Percentiles rank a stretch among this genome's conserved stretches.
Conservation (phyloP, 2,113 vertebrate genomes). For the Nothobranchius furzeri region DNA sequence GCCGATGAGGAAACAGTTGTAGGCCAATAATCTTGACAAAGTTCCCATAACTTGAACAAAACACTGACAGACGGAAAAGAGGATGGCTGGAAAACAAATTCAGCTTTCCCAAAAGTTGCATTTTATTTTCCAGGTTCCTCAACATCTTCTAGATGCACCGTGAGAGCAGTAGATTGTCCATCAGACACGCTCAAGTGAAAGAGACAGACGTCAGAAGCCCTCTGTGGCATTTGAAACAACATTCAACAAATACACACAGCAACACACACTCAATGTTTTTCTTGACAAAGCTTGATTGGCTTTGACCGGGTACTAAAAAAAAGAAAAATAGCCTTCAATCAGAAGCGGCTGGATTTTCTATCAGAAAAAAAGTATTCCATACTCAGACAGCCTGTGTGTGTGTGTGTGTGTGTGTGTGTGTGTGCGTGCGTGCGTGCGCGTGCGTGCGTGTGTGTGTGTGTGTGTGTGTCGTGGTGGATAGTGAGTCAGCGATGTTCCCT, state of each 20-base stretch:
- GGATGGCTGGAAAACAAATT: no score
- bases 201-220: not conserved
- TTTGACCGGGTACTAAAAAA: conserved; percentile 35
- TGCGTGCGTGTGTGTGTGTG: conserved; percentile 15
- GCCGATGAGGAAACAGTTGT: no score
- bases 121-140: not conserved
- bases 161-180: conserved; percentile 10
- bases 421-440: not conserved
- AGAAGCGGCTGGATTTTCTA: conserved; percentile 54
- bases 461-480: conserved; percentile 13
- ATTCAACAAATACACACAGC: not conserved
- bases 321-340: conserved; percentile 52
- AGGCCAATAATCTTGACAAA: no score
- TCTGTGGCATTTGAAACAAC: not conserved
- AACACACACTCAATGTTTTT: conserved; percentile 14
- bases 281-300: conserved; percentile 33
- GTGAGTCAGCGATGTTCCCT: conserved; percentile 62
- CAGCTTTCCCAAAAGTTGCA: not conserved
- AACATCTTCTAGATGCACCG: conserved; percentile 3
- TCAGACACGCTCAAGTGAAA: conserved; percentile 4
- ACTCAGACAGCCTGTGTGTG: conserved; percentile 6
- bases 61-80: no score
- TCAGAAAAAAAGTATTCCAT: conserved; percentile 41
- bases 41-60: no score
- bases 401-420: conserved; percentile 7